Evolutionary conservation across 1,140 invertebrate genomes (phyloP), one percentile per base, ranked within the genome.

Genomic region (Drosophila kikkawai): DNA sequence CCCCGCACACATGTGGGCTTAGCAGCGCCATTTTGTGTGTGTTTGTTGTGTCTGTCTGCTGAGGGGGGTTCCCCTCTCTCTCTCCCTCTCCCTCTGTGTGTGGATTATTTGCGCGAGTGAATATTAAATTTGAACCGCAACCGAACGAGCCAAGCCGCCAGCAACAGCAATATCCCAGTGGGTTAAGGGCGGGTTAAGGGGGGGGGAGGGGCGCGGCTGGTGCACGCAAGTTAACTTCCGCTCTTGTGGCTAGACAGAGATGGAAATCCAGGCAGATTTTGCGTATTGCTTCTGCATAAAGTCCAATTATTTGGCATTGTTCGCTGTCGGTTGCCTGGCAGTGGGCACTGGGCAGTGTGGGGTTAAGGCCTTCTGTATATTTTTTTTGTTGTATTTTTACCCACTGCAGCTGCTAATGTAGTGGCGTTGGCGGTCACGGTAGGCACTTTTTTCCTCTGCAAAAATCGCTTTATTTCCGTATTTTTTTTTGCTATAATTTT

Each of bases 51-150:
- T 63, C 50, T 50, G 73, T 64, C 41, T 47, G 79, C 61, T 29
- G 61, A 1, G n/a, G 26, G 8, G 9, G 45, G 41, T 3, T 4
- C 12, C 36, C 13, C 36, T 4, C 36, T 13, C 36, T n/a, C 6
- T 41, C n/a, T 12, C 42, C 6, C n/a, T 13, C 19, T 22, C 2
- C 26, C 13, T 50, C 7, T 48, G n/a, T 86, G 79, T 74, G 74
- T 88, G 84, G 85, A 87, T 87, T 87, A 87, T 87, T 87, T 88
- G 84, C 85, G 84, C 84, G 80, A 88, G 84, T 87, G 84, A 87
- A 88, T 87, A 87, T 88, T 87, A 87, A 87, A 87, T 87, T 87
- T 88, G 84, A 88, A 84, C 84, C 84, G 85, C 84, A 87, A 83
- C 80, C 84, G 84, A 87, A 88, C 80, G 80, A 88, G 77, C 66